Evolutionary conservation across 1,140 invertebrate genomes (phyloP).

Genomic region (Anastrepha obliqua): DNA sequence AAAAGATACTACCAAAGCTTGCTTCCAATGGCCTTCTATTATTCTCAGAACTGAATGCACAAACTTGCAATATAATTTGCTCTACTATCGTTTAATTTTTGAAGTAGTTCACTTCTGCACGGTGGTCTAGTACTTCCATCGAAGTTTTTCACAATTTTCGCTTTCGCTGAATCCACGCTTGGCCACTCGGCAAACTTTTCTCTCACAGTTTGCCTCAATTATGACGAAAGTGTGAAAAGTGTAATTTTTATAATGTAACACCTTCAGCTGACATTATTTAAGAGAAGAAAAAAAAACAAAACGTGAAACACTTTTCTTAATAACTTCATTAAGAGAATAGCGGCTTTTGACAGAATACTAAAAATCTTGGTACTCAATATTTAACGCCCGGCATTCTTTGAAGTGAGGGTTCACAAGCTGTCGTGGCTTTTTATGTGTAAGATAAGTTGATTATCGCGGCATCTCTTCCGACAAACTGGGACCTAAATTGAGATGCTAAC

Average conservation of each 20-base stretch:
- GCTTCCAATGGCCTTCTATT: too few species aligned
- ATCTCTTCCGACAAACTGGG: not conserved
- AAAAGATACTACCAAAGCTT: too few species aligned
- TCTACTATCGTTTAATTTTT: too few species aligned
- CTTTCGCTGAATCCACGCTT: not conserved
- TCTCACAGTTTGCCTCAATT: not conserved
- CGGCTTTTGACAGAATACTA: not conserved
- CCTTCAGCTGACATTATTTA: not conserved
- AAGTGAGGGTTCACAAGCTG: not conserved
- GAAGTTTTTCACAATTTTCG: too few species aligned
- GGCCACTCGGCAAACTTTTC: not conserved
- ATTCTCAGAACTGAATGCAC: too few species aligned
- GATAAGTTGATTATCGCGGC: not conserved
- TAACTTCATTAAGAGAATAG: not conserved
- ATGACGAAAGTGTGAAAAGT: conserved; percentile 5
- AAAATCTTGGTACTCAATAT: conserved; percentile 11
- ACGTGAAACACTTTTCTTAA: not conserved
- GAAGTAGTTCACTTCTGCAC: too few species aligned
- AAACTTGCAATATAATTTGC: too few species aligned
- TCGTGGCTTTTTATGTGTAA: conserved; percentile 12
- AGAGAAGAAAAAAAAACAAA: not conserved
- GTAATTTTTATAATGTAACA: conserved; percentile 1
- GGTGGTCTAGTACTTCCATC: too few species aligned
- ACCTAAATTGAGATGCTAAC: conserved; percentile 30
- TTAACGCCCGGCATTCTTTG: conserved; percentile 13